Evolutionary conservation across 2,888 invertebrate genomes (phyloP), one percentile per base, ranked within the genome.

Genomic region (Plagiodera versicolora): DNA sequence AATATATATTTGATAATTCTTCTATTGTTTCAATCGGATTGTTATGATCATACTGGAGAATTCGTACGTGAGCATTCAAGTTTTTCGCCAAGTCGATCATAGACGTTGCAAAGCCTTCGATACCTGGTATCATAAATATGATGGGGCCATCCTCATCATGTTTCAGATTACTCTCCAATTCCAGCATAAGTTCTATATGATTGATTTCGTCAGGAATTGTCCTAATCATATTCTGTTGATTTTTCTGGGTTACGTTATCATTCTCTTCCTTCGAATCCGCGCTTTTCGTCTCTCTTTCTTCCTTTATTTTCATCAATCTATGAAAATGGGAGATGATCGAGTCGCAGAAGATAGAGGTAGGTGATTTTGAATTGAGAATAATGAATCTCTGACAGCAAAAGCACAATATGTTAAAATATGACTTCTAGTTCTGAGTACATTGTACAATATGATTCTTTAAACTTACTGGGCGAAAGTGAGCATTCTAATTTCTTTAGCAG

Each of bases 401-500:
- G n/a, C n/a, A n/a, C n/a, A n/a, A n/a, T n/a, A n/a, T n/a, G n/a
- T n/a, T n/a, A n/a, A n/a, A n/a, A n/a, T n/a, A n/a, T n/a, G n/a
- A n/a, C n/a, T n/a, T n/a, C n/a, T n/a, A n/a, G n/a, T n/a, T n/a
- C n/a, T n/a, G n/a, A n/a, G n/a, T n/a, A n/a, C n/a, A n/a, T n/a
- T n/a, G n/a, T n/a, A n/a, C n/a, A n/a, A n/a, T n/a, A n/a, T n/a
- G n/a, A n/a, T n/a, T n/a, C n/a, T n/a, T n/a, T n/a, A n/a, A 3
- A 14, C 39, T 39, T 39, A 39, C 39, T 11, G 8, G 14, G 57
- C 63, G n/a, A 70, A 56, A 3, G 66, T 70, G 6, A 67, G 28
- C 6, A 60, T 61, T 45, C 69, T 61, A 8, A 68, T 64, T n/a
- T 65, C 67, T n/a, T 61, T 57, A 1, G 56, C 47, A 18, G 35